Base-by-base conservation (phyloP, 1,140 invertebrate species). In the Aphidius gifuensis region DNA sequence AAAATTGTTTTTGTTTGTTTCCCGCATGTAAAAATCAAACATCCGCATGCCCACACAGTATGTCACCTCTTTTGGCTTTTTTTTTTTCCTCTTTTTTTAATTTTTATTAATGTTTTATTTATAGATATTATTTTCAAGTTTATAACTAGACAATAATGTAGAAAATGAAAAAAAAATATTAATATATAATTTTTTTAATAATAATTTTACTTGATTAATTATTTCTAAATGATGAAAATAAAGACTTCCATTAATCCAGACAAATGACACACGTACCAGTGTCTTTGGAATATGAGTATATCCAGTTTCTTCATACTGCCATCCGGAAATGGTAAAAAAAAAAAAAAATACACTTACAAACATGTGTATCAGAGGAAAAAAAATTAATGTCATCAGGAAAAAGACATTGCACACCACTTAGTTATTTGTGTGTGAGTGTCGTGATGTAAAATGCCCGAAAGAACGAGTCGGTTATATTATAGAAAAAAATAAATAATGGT, bases 1-100 rank as follows among this genome's bases (percentile, higher is more conserved):
- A 45, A 5, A 61, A 42, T 61, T 61, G 60, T 56, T 61, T 61
- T 61, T 61, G 48, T 61, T 61, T 61, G 53, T 47, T 56, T 53
- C 21, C 45, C 46, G 45, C 44, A 50, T 42, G 51, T 32, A 61
- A 11, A 56, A 61, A 61, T 61, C 60, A 61, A 61, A 61, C 60
- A 61, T 54, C 44, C 51, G 43, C 47, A 42, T 56, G 51, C 49
- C 50, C 39, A 61, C 16, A 43, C 59, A 45, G 5, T 7, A n/a
- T 48, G 42, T 51, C 46, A 48, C 32, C 32, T 46, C 48, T 49
- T 21, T 23, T 3, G 2, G 3, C 4, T n/a, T 50, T 50, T 50
- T 38, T 3, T 8, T 50, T 38, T 50, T 50, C 16, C 1, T 16
- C 0, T 16, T 32, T 4, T 38, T 16, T 5, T 50, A 23, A 23